Base-by-base conservation (phyloP, 2,888 invertebrate genomes). In the Napeogenes sylphis region DNA sequence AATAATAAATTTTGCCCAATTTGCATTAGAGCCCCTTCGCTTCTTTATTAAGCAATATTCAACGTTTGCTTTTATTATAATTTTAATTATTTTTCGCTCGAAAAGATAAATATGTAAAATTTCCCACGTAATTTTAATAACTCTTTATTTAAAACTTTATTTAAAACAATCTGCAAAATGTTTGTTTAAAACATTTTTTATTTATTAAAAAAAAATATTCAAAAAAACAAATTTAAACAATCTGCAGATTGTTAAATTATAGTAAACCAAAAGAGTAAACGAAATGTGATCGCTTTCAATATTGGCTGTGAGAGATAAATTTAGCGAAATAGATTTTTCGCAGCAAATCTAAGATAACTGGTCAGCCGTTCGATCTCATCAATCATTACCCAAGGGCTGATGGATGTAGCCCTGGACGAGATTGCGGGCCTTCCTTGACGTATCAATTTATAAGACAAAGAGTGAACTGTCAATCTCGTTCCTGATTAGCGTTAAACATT, bases 401-500 rank as follows among this genome's bases (percentile, higher is more conserved):
- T 85, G 79, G 82, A 84, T 84, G 83, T 81, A 75, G 77, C 77
- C 76, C 74, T 75, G 73, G 70, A 64, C 77, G 83, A 85, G 87
- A 87, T 88, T 86, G 82, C 78, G 76, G 67, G 70, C 77, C 79
- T 74, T 75, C 75, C 81, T 75, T 79, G 86, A 86, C 87, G 83
- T 84, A 87, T 86, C 88, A 87, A 89, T 89, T 87, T 89, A 87
- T 89, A 87, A 86, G 85, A 83, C 83, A 82, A 86, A 84, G 83
- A 84, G 85, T 84, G 80, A 80, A 82, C 83, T 82, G 85, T 82
- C 83, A 81, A 77, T 80, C 81, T 70, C 69, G 61, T 67, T 71
- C 70, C 73, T 76, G 81, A 84, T 85, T 83, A 82, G 74, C 74
- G 68, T 63, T 67, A 46, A 63, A 58, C 66, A 60, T 66, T 67